A percentile compares a stretch with the other conserved stretches of the same genome.
Evolutionary conservation across 2,888 invertebrate species (phyloP).

Genomic region (Molanna angustata): DNA sequence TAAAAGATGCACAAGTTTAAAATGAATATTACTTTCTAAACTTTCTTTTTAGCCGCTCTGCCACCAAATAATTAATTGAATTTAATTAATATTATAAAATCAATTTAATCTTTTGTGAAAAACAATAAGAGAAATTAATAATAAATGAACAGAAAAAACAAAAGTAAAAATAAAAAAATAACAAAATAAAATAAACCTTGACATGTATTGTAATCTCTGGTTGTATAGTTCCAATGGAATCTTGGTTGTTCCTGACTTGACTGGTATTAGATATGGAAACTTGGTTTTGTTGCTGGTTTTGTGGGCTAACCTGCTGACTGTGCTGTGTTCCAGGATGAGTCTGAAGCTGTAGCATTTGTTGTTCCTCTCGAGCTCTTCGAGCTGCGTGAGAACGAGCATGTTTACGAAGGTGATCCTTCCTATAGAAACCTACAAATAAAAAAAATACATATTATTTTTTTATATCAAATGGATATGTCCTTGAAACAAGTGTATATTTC

Average conservation of each 20-base stretch:
- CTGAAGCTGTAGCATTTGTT: conserved; percentile 42
- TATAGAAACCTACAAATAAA: conserved; percentile 66
- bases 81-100: too few species aligned
- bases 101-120: too few species aligned
- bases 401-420: conserved; percentile 78
- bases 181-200: conserved; percentile 35
- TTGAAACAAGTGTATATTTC: too few species aligned
- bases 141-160: too few species aligned
- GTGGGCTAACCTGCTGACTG: neutral
- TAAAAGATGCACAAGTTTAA: too few species aligned
- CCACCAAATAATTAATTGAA: neutral
- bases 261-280: conserved; percentile 5
- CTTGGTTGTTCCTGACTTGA: conserved; percentile 31
- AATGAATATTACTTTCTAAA: too few species aligned
- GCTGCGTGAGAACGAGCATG: conserved; percentile 75
- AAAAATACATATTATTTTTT: too few species aligned
- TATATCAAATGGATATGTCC: too few species aligned
- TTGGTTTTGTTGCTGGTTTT: neutral
- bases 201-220: conserved; percentile 55
- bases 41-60: too few species aligned
- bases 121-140: too few species aligned
- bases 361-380: conserved; percentile 71
- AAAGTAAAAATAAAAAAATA: neutral
- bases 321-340: neutral
- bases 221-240: conserved; percentile 35